Conservation (phyloP, 2,113 vertebrate species). For the Dendropsophus ebraccatus region DNA sequence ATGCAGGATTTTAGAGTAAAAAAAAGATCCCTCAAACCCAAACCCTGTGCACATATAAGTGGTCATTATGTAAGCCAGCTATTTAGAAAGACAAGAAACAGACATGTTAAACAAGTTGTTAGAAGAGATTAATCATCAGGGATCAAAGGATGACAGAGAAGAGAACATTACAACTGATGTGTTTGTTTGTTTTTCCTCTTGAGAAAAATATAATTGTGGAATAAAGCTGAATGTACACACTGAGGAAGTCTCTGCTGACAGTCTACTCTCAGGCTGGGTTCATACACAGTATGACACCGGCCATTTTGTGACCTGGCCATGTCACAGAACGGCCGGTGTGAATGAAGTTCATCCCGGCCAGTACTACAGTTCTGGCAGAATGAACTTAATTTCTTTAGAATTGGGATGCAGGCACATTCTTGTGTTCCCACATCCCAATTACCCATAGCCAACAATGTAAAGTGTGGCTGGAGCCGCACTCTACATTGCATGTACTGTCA, state of each 20-base stretch:
- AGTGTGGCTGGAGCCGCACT: too few relatives aligned
- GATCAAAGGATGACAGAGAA: conserved; percentile 19
- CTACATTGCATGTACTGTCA: too few relatives aligned
- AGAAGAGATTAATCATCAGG: conserved; percentile 26
- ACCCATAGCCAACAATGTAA: too few relatives aligned
- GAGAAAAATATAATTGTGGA: not conserved
- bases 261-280: too few relatives aligned
- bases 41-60: not conserved
- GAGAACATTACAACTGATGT: not conserved
- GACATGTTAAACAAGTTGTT: conserved; percentile 37
- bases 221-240: not conserved
- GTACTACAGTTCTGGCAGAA: too few relatives aligned
- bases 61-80: not conserved
- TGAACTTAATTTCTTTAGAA: too few relatives aligned
- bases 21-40: conserved; percentile 35
- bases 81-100: conserved; percentile 11
- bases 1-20: conserved; percentile 72
- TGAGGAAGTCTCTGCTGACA: not conserved
- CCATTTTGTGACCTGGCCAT: too few relatives aligned
- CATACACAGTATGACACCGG: too few relatives aligned
- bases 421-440: too few relatives aligned
- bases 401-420: too few relatives aligned
- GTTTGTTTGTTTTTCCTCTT: not conserved
- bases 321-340: too few relatives aligned
- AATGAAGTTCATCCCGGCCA: too few relatives aligned